These are phyloP conservation scores for Triplophysa dalaica DNA, from an alignment of 2,113 vertebrate species.

Conservation along the genomic window DNA sequence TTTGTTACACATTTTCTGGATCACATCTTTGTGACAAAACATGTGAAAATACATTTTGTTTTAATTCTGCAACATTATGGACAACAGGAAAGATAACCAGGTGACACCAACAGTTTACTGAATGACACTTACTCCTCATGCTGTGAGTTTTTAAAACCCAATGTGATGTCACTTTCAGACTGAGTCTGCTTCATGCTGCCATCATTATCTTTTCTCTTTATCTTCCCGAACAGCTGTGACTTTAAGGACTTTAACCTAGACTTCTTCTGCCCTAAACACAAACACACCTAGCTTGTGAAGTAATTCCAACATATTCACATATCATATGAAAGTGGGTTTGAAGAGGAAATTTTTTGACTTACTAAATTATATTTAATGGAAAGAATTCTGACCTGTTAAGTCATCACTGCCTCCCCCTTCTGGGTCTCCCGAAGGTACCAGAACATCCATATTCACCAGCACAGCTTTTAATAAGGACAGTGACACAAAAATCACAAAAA, in stretches of 20 bases:
- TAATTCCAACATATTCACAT: neutral
- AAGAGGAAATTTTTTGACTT: neutral
- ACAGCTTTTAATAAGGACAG: slow-evolving; percentile 34
- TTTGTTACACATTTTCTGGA: too few relatives aligned
- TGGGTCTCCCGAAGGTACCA: slow-evolving; percentile 78
- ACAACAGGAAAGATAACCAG: too few relatives aligned
- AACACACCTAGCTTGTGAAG: neutral
- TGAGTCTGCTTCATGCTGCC: slow-evolving; percentile 77
- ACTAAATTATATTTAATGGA: neutral
- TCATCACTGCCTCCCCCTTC: slow-evolving; percentile 82
- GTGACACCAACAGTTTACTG: neutral
- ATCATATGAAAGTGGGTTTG: neutral
- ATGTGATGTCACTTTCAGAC: slow-evolving; percentile 77
- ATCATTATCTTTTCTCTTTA: slow-evolving; percentile 75
- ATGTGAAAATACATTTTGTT: too few relatives aligned
- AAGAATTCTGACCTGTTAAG: slow-evolving; percentile 75
- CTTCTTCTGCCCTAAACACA: slow-evolving; percentile 80
- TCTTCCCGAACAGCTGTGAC: slow-evolving; percentile 80
- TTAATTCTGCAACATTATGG: too few relatives aligned
- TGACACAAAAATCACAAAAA: slow-evolving; percentile 63
- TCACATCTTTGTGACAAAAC: too few relatives aligned
- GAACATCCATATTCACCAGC: slow-evolving; percentile 59
- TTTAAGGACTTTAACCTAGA: slow-evolving; percentile 85
- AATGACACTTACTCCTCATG: slow-evolving; percentile 66
- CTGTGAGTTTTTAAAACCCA: slow-evolving; percentile 75